Evolutionary conservation across 1,140 invertebrate genomes (phyloP).

Genomic region (Bombus huntii): DNA sequence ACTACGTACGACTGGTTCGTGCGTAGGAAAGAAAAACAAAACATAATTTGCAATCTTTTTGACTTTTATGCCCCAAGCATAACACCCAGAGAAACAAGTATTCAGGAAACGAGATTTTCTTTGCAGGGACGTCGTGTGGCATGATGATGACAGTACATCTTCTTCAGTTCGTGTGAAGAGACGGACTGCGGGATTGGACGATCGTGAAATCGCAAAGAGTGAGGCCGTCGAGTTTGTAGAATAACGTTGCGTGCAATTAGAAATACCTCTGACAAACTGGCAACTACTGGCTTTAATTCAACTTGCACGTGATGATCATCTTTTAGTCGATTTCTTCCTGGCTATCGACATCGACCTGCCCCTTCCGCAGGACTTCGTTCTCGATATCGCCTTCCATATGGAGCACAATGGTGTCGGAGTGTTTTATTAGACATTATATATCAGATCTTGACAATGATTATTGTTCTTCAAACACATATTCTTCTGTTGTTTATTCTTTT

Average conservation of each 20-base stretch:
- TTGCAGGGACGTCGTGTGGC: slow-evolving; percentile 11
- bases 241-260: slow-evolving; percentile 10
- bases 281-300: not conserved
- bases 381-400: not conserved
- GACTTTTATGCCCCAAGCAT: not conserved
- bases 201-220: not conserved
- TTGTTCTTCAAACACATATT: not conserved
- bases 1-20: slow-evolving; percentile 22
- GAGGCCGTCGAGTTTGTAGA: not conserved
- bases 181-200: not conserved
- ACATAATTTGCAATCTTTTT: not conserved
- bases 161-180: not conserved
- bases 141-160: not conserved
- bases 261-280: not conserved
- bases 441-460: not conserved
- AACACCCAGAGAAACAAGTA: not conserved
- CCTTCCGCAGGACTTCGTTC: not conserved
- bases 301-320: not conserved
- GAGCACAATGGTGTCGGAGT: not conserved
- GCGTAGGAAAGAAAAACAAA: not conserved
- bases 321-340: not conserved
- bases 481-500: not conserved
- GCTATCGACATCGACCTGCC: not conserved
- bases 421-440: not conserved
- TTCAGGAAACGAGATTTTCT: slow-evolving; percentile 43